A percentile compares a stretch with the other conserved stretches of the same genome.
phyloP scores from a whole-genome alignment of 2,797 vertebrate genomes.

The Martes flavigula region DNA sequence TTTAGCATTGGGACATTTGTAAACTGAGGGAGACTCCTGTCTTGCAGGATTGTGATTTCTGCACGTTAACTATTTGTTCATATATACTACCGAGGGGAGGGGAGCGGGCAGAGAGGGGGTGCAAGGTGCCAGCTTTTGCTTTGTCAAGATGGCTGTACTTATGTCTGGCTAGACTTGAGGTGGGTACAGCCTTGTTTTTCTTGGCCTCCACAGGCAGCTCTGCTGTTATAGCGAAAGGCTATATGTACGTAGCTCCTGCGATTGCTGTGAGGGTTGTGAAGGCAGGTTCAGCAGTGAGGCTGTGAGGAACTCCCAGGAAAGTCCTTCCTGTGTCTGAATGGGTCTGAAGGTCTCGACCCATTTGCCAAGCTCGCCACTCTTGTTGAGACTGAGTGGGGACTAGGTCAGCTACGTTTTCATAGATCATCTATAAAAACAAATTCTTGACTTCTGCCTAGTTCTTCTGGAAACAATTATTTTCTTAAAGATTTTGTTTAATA shows the following conservation, averaged over 20 bases:
- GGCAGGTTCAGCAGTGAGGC: neutral
- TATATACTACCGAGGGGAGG: too few species aligned
- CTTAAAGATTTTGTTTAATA: neutral
- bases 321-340: accelerated
- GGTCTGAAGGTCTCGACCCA: neutral
- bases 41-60: too few species aligned
- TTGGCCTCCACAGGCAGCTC: neutral
- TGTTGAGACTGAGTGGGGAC: neutral
- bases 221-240: neutral
- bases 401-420: neutral
- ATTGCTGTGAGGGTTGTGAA: neutral
- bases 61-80: too few species aligned
- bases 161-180: too few species aligned
- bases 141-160: too few species aligned
- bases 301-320: neutral
- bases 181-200: too few species aligned
- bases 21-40: too few species aligned
- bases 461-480: conserved; percentile 36
- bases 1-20: too few species aligned
- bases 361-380: neutral
- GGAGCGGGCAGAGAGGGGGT: too few species aligned
- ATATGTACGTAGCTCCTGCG: neutral
- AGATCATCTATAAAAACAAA: neutral
- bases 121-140: too few species aligned
- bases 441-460: neutral